Base-by-base conservation (phyloP, 2,888 invertebrate species). In the Agrotis puta region DNA sequence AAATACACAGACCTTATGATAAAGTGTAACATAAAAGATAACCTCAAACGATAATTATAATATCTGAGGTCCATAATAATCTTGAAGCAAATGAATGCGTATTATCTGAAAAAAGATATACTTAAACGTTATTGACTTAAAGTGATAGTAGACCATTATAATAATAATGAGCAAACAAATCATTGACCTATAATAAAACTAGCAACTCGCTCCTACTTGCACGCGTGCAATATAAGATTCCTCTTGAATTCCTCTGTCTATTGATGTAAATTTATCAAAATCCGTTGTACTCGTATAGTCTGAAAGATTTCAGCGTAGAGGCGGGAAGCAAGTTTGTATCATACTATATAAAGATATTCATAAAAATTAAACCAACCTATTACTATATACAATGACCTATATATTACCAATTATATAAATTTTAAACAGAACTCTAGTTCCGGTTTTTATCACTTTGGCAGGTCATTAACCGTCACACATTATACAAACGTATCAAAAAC, bases 401-500 rank as follows among this genome's bases (percentile, higher is more conserved):
- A 20, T 62, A 16, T n/a, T 13, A 70, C n/a, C 18, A 43, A 18
- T 27, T 18, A 24, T 9, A 7, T 20, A 6, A 18, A 33, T 27
- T 24, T 24, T 20, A 56, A 47, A 22, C 39, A 18, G 16, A 63
- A 14, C 43, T 33, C 18, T 4, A 53, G 33, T 45, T 33, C 18
- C 22, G 6, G 53, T 75, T 70, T 14, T 20, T 64, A 75, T 47
- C 51, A 47, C 4, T 33, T 3, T 2, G 3, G 24, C 18, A 14
- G 65, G 65, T 53, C 65, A 70, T 7, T 39, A 20, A 47, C 45
- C 70, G 45, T 33, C 22, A 13, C 5, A 51, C n/a, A n/a, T n/a
- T 39, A 9, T 39, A 5, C 20, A 63, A 2, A 2, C 18, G 14
- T 27, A 39, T 18, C 18, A 18, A 73, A 27, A 1, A 51, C 50